phyloP scores from a whole-genome alignment of 2,113 vertebrate genomes.

The Hydrochoerus hydrochaeris region DNA sequence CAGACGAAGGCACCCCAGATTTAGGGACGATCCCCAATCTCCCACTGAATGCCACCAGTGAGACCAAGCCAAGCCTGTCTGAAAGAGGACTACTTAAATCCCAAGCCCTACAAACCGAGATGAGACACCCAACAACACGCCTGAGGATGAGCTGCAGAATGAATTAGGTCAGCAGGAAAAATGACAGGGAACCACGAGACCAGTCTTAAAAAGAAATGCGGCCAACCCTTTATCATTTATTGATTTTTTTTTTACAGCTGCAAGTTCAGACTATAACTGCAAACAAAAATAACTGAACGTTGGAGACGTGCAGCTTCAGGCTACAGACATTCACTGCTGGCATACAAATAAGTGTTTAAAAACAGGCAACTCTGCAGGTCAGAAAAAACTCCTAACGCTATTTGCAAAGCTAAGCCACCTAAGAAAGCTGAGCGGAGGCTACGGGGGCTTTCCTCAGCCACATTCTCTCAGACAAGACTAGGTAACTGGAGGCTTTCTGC shows the following conservation, averaged over 20 bases:
- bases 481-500: neutral
- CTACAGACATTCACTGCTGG: neutral
- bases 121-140: neutral
- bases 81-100: neutral
- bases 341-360: neutral
- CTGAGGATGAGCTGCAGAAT: constrained; percentile 15
- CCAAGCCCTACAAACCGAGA: constrained; percentile 47
- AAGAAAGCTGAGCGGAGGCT: neutral
- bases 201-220: constrained; percentile 71
- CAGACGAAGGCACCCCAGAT: neutral
- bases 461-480: neutral
- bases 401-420: neutral
- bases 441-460: neutral
- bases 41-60: neutral
- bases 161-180: constrained; percentile 71
- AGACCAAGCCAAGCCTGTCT: neutral
- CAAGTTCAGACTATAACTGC: constrained; percentile 56
- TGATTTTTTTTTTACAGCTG: neutral
- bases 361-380: neutral
- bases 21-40: neutral
- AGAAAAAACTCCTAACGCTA: neutral
- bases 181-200: constrained; percentile 66
- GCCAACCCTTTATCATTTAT: constrained; percentile 62
- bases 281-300: constrained; percentile 55
- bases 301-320: neutral